Base-by-base conservation (phyloP, 2,113 vertebrate species). In the Grammomys dolichurus region DNA sequence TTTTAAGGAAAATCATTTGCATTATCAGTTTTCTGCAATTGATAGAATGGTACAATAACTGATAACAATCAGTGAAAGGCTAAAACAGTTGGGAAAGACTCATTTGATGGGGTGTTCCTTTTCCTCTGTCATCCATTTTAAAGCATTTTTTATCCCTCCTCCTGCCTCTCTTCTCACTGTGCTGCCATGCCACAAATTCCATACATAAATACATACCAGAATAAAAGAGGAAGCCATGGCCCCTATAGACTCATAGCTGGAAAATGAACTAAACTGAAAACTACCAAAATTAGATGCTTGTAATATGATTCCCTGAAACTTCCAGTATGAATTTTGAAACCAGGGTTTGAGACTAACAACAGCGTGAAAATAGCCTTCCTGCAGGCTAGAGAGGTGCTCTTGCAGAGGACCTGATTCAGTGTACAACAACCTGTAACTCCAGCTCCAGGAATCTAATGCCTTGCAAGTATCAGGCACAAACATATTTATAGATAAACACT, bases 201-300 rank as follows among this genome's bases (percentile, higher is more conserved):
- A 87, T n/a, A 85, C 4, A 33, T 60, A 96, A 76, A 58, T 36
- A 69, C 54, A 33, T 10, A 69, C 46, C 78, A 73, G 78, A 93
- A 96, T 87, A 90, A 8, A 96, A 89, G 67, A 92, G 96, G 91
- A 90, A 97, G 96, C 97, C 76, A 89, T 56, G 80, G 51, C 0
- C 0, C 24, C 95, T 94, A 9, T 73, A 86, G 82, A 75, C 9
- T 56, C 91, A 81, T 70, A 75, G 87, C 43, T 95, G 72, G 72
- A 63, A 91, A 96, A 92, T 91, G 11, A 91, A 93, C 67, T 96
- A 90, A 87, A 69, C 58, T 94, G 82, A 85, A 95, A 96, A 51
- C 60, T 93, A 93, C 51, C 87, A 96, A 97, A 90, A 72, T 78
- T 84, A 20, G 46, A n/a, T 28, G 91, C 96, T 89, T 43, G 14